A percentile compares a stretch with the other conserved stretches of the same genome.
Evolutionary conservation across 2,113 vertebrate genomes (phyloP).

Genomic region (Galemys pyrenaicus): DNA sequence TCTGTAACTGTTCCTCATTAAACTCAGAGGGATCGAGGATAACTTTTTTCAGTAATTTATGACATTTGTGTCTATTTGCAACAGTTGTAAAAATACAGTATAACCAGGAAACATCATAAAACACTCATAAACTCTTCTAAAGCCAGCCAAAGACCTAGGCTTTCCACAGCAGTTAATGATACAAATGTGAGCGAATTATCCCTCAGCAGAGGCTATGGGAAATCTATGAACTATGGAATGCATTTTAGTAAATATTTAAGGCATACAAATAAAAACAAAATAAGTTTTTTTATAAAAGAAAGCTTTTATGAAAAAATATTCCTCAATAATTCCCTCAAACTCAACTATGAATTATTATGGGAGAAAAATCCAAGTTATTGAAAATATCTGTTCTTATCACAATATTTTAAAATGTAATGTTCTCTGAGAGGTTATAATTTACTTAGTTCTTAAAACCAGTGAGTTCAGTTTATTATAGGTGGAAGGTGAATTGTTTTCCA

Average conservation of each 20-base stretch:
- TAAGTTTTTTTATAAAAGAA: conserved; percentile 52
- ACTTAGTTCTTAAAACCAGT: conserved; percentile 13
- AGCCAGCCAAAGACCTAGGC: conserved; percentile 75
- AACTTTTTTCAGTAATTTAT: conserved; percentile 81
- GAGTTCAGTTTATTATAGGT: conserved; percentile 25
- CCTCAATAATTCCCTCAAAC: conserved; percentile 17
- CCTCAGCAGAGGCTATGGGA: conserved; percentile 49
- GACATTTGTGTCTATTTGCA: conserved; percentile 83
- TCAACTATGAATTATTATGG: neutral
- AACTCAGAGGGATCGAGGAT: conserved; percentile 73
- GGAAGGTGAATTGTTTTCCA: neutral
- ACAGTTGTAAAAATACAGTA: conserved; percentile 84
- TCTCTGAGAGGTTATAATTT: neutral
- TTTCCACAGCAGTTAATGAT: conserved; percentile 76
- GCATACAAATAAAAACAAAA: conserved; percentile 72
- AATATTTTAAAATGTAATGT: conserved; percentile 52
- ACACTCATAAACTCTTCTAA: conserved; percentile 77
- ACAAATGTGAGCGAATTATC: conserved; percentile 72
- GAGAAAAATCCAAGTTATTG: neutral
- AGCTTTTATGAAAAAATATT: neutral
- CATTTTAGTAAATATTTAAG: conserved; percentile 71
- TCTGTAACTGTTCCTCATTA: conserved; percentile 83
- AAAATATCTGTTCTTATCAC: neutral
- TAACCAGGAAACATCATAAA: conserved; percentile 84
- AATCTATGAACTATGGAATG: conserved; percentile 67